These are phyloP conservation scores for Yponomeuta malinellus DNA, from an alignment of 2,888 invertebrate genomes.

Conservation along the genomic window DNA sequence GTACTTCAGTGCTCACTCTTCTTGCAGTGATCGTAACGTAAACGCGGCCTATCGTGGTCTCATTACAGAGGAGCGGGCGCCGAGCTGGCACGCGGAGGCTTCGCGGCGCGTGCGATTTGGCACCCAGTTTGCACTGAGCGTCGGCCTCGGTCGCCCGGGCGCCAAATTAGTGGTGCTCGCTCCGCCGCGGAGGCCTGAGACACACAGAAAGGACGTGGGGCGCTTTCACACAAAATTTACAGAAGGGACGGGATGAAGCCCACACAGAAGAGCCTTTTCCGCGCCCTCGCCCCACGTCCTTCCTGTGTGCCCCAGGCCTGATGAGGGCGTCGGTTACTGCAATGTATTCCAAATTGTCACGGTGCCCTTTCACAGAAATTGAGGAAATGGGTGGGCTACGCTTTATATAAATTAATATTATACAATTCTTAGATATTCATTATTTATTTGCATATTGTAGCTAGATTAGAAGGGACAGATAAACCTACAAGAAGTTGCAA, in stretches of 20 bases:
- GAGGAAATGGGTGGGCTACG: not conserved
- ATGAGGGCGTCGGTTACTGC: constrained; percentile 32
- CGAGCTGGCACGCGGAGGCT: constrained; percentile 38
- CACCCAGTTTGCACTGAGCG: constrained; percentile 37
- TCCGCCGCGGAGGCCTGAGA: constrained; percentile 17
- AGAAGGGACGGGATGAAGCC: no score
- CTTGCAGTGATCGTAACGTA: not conserved
- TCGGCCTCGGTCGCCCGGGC: constrained; percentile 30
- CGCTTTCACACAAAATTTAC: no score
- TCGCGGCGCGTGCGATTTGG: constrained; percentile 47
- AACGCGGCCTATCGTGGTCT: constrained; percentile 24
- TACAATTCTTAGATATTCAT: no score
- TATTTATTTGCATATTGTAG: no score
- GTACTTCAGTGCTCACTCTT: not conserved
- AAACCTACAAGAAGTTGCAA: no score
- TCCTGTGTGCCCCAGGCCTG: constrained; percentile 14
- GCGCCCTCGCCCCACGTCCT: no score
- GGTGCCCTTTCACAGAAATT: not conserved
- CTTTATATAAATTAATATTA: not conserved
- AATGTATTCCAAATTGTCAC: constrained; percentile 34
- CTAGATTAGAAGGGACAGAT: no score
- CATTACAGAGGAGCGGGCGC: constrained; percentile 39
- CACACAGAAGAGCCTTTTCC: no score
- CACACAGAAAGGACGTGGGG: no score
- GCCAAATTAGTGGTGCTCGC: constrained; percentile 53